Conservation (phyloP, 2,888 invertebrate genomes). For the Invenusta paracnida region DNA sequence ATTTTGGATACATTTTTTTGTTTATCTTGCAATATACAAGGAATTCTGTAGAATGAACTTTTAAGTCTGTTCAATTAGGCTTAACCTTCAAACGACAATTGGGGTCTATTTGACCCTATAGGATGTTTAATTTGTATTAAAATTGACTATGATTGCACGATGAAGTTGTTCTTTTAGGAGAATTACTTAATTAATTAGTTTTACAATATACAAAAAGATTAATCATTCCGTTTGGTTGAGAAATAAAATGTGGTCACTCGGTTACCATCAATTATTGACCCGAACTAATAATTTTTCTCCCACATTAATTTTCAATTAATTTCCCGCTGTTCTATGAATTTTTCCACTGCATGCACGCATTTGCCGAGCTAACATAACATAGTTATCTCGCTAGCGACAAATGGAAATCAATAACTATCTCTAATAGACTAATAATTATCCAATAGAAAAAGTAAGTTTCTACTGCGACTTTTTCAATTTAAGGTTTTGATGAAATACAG, state of each 20-base stretch:
- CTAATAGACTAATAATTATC: background rate
- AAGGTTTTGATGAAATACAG: too few relatives aligned
- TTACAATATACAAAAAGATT: background rate
- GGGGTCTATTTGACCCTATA: background rate
- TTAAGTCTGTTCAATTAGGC: too few relatives aligned
- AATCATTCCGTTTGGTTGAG: background rate
- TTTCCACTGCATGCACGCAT: background rate
- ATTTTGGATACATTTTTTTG: too few relatives aligned
- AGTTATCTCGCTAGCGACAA: background rate
- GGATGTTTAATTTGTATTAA: too few relatives aligned
- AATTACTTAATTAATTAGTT: background rate
- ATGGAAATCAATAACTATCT: background rate
- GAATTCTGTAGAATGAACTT: too few relatives aligned
- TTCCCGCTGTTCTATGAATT: background rate
- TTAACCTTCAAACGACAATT: background rate
- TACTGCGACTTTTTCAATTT: background rate
- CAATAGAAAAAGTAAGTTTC: background rate
- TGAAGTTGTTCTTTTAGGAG: slow-evolving; percentile 15
- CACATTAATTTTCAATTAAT: background rate
- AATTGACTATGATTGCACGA: background rate
- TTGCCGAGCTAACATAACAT: background rate
- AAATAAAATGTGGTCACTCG: slow-evolving; percentile 2
- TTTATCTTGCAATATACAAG: too few relatives aligned
- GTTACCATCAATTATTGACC: slow-evolving; percentile 15
- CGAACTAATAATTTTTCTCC: background rate